Evolutionary conservation across 2,113 vertebrate species (phyloP).

Genomic region (Symphodus melops): DNA sequence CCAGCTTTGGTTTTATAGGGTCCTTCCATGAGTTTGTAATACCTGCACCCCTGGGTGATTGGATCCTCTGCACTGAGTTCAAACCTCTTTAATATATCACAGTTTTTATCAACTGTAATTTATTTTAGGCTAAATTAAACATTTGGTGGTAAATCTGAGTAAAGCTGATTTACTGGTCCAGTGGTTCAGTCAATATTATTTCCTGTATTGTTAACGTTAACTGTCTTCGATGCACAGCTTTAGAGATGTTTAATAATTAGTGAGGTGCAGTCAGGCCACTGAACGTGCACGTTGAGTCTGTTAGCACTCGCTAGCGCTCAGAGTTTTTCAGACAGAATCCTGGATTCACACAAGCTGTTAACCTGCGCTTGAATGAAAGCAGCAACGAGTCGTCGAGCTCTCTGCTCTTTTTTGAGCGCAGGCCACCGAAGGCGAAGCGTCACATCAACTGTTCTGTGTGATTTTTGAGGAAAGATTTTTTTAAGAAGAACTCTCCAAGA

Average conservation of each 20-base stretch:
- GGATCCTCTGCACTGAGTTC: not conserved
- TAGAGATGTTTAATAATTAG: not conserved
- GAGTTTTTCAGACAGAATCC: conserved; percentile 19
- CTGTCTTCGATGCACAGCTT: conserved; percentile 4
- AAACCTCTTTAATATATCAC: too few species aligned
- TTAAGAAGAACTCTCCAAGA: conserved; percentile 27
- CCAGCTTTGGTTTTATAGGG: not conserved
- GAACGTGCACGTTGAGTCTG: conserved; percentile 8
- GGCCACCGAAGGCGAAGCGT: conserved; percentile 44
- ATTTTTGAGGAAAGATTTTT: conserved; percentile 43
- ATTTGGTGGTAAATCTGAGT: too few species aligned
- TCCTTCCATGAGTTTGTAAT: not conserved
- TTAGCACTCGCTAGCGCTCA: conserved; percentile 30
- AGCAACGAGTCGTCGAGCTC: conserved; percentile 14
- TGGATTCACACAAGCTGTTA: conserved; percentile 19
- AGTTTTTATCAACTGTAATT: too few species aligned
- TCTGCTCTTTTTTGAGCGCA: too few species aligned
- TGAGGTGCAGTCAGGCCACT: conserved; percentile 32
- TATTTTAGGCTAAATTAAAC: too few species aligned
- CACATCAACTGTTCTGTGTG: conserved; percentile 44
- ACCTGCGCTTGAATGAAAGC: conserved; percentile 10
- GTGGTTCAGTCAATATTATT: too few species aligned
- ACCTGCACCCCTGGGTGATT: not conserved
- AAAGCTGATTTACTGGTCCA: too few species aligned
- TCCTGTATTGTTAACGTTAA: not conserved